A percentile compares a stretch with the other conserved stretches of the same genome.
These are phyloP conservation scores for Cephalopterus ornatus DNA, from an alignment of 2,113 vertebrate species.

Conservation along the genomic window DNA sequence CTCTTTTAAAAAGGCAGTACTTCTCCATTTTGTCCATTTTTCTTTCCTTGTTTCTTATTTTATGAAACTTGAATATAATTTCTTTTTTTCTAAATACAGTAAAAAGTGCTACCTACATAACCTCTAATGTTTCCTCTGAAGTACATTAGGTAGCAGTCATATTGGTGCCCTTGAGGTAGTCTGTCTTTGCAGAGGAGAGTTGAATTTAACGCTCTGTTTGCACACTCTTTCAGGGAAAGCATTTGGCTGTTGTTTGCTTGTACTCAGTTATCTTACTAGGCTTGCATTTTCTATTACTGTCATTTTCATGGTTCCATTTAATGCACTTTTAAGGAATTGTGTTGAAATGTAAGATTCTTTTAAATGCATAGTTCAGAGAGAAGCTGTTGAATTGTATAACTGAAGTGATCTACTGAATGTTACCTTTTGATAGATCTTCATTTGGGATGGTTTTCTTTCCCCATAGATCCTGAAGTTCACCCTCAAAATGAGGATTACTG, in stretches of 20 bases:
- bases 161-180: neutral
- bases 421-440: neutral
- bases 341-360: neutral
- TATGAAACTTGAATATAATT: neutral
- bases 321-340: neutral
- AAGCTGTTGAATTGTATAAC: neutral
- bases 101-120: neutral
- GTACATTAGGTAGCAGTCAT: neutral
- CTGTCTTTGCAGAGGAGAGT: neutral
- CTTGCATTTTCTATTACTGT: neutral
- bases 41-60: neutral
- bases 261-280: neutral
- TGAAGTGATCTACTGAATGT: neutral
- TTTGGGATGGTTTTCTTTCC: neutral
- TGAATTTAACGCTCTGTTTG: neutral
- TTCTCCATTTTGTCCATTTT: neutral
- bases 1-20: neutral
- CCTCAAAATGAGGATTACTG: constrained; percentile 98
- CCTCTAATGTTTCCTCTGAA: neutral
- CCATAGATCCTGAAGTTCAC: constrained; percentile 93
- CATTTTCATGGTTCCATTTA: neutral
- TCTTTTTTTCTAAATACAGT: neutral
- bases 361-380: neutral
- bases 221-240: neutral
- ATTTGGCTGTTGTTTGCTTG: neutral